phyloP scores from a whole-genome alignment of 1,140 invertebrate genomes.

The Oreohelix idahoensis region DNA sequence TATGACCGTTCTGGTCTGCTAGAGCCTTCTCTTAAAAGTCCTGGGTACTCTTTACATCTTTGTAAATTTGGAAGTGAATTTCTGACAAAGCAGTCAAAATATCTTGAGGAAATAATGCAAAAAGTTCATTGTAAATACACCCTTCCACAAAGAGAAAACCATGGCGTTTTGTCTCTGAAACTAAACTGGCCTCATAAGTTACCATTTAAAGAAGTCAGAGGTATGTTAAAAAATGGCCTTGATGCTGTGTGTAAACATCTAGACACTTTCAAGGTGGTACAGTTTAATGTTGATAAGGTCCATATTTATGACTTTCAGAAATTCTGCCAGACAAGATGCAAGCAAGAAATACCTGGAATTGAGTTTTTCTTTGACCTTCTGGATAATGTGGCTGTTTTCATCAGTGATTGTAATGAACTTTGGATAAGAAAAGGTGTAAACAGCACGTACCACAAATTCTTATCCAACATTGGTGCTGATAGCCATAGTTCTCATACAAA shows the following conservation, averaged over 20 bases:
- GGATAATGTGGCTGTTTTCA: background rate
- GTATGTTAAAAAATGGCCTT: background rate
- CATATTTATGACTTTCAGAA: background rate
- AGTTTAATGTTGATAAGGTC: background rate
- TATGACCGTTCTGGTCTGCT: background rate
- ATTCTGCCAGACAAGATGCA: background rate
- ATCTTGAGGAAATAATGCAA: background rate
- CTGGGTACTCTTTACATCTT: background rate
- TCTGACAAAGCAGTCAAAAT: background rate
- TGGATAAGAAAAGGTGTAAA: background rate
- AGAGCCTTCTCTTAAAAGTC: background rate
- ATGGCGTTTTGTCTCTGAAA: background rate
- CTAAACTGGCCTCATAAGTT: background rate
- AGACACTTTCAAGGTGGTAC: background rate
- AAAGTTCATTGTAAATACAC: background rate
- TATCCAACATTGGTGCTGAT: background rate
- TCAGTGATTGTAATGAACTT: background rate
- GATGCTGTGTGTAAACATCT: background rate
- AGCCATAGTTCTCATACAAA: background rate
- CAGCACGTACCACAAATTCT: background rate
- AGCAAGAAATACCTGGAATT: background rate
- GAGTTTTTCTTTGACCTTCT: background rate
- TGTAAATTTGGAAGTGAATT: slow-evolving; percentile 1
- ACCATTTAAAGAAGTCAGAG: background rate
- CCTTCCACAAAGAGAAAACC: background rate